Evolutionary conservation across 2,113 vertebrate genomes (phyloP), one percentile per base, ranked within the genome.

Genomic region (Gobio gobio): DNA sequence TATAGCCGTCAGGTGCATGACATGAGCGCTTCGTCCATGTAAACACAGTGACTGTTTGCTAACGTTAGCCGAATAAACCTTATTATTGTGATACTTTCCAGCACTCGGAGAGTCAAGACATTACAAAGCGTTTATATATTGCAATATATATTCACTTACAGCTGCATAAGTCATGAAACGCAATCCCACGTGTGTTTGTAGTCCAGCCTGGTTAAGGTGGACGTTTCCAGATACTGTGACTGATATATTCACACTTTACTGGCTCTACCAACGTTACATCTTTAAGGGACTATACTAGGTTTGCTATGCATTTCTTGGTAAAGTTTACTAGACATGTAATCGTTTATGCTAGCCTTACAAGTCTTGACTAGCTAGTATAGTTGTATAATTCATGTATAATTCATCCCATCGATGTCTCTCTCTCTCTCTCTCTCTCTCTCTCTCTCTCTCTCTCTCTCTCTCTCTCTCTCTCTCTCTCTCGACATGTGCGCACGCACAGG

Each of bases 21-120:
- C 54, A 16, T 54, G 56, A 58, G 51, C 33, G 47, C 22, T 33
- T 54, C 54, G 13, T 58, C 10, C 63, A 24, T 88, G 83, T 85
- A 74, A 85, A 83, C 84, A 88, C 0, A 61, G 73, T 7, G 73
- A 70, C 16, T 86, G 85, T 86, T 83, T 79, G 90, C 88, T 87
- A 86, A 78, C 56, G 85, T 78, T 33, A 75, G 63, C 87, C 14
- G 33, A 81, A 92, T 89, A 91, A 92, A 91, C 45, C 26, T 10
- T 14, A 14, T 54, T 51, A n/a, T 20, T 54, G 61, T 33, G 45
- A 54, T 43, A 9, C 29, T 81, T 49, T 45, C 24, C 10, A 29
- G 3, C 3, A 66, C 4, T 2, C 5, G 5, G 8, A 81, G 24
- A 29, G 14, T 29, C 10, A 47, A 22, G 7, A 33, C 1, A 51